Base-by-base conservation (phyloP, 1,140 invertebrate species). In the Rhizoglyphus robini region DNA sequence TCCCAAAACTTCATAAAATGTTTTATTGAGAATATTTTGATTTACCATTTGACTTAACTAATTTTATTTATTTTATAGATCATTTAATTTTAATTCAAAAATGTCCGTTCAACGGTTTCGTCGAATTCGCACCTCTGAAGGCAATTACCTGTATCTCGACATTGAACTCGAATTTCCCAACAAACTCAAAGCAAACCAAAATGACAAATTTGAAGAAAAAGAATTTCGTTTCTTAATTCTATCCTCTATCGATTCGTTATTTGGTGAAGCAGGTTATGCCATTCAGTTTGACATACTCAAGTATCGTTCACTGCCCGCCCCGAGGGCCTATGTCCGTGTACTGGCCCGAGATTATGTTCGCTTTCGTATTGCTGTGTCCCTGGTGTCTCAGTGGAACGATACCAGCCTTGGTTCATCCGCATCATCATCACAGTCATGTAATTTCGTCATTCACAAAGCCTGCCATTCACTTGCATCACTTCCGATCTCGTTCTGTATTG, bases 261-360 rank as follows among this genome's bases (percentile, higher is more conserved):
- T 54, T 32, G 51, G 51, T 32, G 51, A 54, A 32, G 8, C 51
- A 11, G 51, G 51, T 32, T 54, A 54, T 23, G 20, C 8, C 8
- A 54, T 54, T 32, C 51, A 54, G 23, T 54, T 54, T 54, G 51
- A 54, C 23, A 32, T 54, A 32, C 51, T 54, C 20, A 54, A 54
- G 20, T 54, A 11, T 32, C 51, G 51, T 11, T 11, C 8, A 8
- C 20, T 25, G 8, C 51, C 51, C 23, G 15, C 8, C 8, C 8
- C 20, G 8, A 8, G 51, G 23, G 51, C 51, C 23, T 54, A 27
- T 54, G 23, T 54, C 23, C 20, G 8, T 5, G 51, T 54, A 11
- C 20, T 20, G 20, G 8, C 51, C 8, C 8, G 8, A 8, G 51
- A 54, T 8, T 54, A 54, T 32, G 20, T 54, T 32, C 51, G 51